These are phyloP conservation scores for Ferrisia virgata DNA, from an alignment of 2,888 invertebrate genomes.

Conservation along the genomic window DNA sequence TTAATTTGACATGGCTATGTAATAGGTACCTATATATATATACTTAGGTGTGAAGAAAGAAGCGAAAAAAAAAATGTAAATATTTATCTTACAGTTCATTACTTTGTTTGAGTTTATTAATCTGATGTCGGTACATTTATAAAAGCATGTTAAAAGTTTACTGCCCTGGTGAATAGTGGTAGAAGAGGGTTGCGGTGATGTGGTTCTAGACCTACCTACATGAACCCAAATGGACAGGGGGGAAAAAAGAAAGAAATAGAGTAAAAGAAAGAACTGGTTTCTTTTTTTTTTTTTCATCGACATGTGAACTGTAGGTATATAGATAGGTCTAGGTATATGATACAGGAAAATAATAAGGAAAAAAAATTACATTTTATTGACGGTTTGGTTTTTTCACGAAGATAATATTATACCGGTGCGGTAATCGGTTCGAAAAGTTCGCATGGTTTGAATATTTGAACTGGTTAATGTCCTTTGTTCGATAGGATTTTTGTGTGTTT, in stretches of 20 bases:
- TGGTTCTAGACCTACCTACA: too few species aligned
- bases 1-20: too few species aligned
- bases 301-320: neutral
- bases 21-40: too few species aligned
- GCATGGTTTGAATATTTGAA: neutral
- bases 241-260: neutral
- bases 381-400: neutral
- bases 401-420: too few species aligned
- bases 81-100: slow-evolving; percentile 1
- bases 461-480: slow-evolving; percentile 10
- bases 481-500: neutral
- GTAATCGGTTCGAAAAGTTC: neutral
- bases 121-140: too few species aligned
- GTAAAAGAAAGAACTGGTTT: neutral
- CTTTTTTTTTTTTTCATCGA: too few species aligned
- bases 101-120: neutral
- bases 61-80: neutral
- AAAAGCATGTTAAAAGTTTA: neutral
- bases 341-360: too few species aligned
- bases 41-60: too few species aligned
- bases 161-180: neutral
- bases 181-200: neutral
- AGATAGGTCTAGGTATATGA: too few species aligned
- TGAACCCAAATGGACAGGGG: too few species aligned
- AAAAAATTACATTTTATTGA: neutral